Base-by-base conservation (phyloP, 2,888 invertebrate genomes). In the Octonoba sinensis region DNA sequence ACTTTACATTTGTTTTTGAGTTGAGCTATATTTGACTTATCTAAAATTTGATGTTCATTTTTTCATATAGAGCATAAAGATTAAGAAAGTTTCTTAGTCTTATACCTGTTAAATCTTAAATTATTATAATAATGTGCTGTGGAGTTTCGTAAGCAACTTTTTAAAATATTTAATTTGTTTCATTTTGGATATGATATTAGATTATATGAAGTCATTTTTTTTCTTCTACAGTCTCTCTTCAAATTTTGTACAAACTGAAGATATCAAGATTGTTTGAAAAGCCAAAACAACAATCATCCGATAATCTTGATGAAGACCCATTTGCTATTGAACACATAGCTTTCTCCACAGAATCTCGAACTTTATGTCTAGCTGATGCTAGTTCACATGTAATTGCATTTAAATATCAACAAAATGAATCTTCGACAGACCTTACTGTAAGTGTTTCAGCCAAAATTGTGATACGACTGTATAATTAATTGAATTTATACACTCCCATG, bases 241-340 rank as follows among this genome's bases (percentile, higher is more conserved):
- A 98, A 91, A 94, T 97, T 87, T 92, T 99, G 88, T 99, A 99
- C 91, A 98, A 98, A 91, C 85, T 99, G 87, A 99, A 98, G 91
- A 97, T 97, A 88, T 95, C 96, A 86, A 97, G 98, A 91, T 92
- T 94, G 76, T 94, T 95, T 89, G 95, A 95, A 88, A 92, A 93
- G 87, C 92, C 93, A 85, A 92, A 88, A 86, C 84, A 86, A 75
- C 84, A 83, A 46, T 81, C 83, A 72, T 56, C 84, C 24, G 85
- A 84, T 54, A 89, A 89, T 76, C 88, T 90, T 70, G 83, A 95
- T 86, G 96, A 97, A 85, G 94, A 95, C 87, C 96, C 96, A 57
- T 93, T 97, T 88, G 96, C 95, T 83, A 92, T 98, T 87, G 95
- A 96, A 90, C 92, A 95, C 88, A 92, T 96, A 88, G 93, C 94